phyloP scores from a whole-genome alignment of 37 sponge, comb jelly and placozoan genomes.

The Axinella damicornis region DNA sequence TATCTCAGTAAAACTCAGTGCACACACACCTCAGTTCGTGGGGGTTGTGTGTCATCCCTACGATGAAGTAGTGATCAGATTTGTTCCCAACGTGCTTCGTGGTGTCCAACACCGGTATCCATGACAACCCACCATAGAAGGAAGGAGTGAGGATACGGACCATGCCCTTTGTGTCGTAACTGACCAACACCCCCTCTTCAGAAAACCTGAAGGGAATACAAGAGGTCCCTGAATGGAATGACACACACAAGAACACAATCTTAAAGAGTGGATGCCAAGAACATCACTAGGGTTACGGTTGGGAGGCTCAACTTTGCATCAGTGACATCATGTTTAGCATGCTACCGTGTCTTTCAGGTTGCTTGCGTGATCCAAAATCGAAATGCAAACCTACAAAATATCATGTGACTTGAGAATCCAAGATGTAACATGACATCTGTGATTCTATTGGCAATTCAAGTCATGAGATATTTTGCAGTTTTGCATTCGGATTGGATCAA shows the following conservation, averaged over 20 bases:
- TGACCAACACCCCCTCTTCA: constrained; percentile 52
- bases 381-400: too few relatives aligned
- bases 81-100: constrained; percentile 64
- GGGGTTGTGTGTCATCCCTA: constrained; percentile 79
- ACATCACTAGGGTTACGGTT: too few relatives aligned
- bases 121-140: constrained; percentile 60
- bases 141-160: constrained; percentile 50
- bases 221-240: background rate
- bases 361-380: too few relatives aligned
- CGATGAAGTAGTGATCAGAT: constrained; percentile 72
- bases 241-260: background rate
- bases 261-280: background rate
- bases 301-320: too few relatives aligned
- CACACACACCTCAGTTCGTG: constrained; percentile 70
- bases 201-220: constrained; percentile 47
- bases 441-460: too few relatives aligned
- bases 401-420: too few relatives aligned
- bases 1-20: too few relatives aligned
- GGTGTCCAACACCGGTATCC: constrained; percentile 76
- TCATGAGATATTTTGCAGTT: too few relatives aligned
- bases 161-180: constrained; percentile 75
- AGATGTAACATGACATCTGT: too few relatives aligned
- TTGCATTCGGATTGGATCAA: too few relatives aligned
- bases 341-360: too few relatives aligned
- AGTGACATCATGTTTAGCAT: too few relatives aligned